Base-by-base conservation (phyloP, 2,888 invertebrate species). In the Watsonalla cultraria region DNA sequence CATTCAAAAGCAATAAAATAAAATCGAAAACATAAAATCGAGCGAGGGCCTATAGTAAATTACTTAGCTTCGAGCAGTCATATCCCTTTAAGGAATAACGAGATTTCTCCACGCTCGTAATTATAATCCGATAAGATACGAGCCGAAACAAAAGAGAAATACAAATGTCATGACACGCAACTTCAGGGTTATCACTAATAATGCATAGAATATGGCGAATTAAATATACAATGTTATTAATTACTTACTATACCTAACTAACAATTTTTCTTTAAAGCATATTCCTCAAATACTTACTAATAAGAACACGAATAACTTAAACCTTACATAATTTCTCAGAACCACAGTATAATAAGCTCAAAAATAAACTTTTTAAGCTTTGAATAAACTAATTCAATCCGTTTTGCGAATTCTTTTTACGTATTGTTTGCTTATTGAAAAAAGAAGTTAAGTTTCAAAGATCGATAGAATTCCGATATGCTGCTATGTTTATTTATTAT, bases 111-210 rank as follows among this genome's bases (percentile, higher is more conserved):
- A 86, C 84, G 80, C 76, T 76, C 79, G 86, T 89, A 89, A 89
- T 90, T 90, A 89, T 89, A 90, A 89, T 89, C 87, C 79, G 90
- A 89, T 90, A 89, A 90, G 86, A 87, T 83, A 80, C 82, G 79
- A 42, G 11, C 42, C 42, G 42, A 88, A 86, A 90, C 87, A 89
- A 90, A 89, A 86, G 86, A 79, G 74, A 76, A 80, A 71, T 72
- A 70, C 68, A 72, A 74, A 76, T 72, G 73, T 74, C 76, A 42
- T 42, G 74, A 74, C 76, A 8, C 66, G 70, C 60, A 68, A 62
- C 67, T 62, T 54, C 62, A 70, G 70, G 78, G 77, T 77, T 84
- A 83, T 80, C 82, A 72, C 61, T 51, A 55, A 52, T n/a, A 54
- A 53, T 50, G 39, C 15, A 45, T 49, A 42, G 34, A 47, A 42